Evolutionary conservation across 35 echinoderm and acorn worm species (phyloP), one percentile per base, ranked within the genome.

Genomic region (Heliocidaris tuberculata): DNA sequence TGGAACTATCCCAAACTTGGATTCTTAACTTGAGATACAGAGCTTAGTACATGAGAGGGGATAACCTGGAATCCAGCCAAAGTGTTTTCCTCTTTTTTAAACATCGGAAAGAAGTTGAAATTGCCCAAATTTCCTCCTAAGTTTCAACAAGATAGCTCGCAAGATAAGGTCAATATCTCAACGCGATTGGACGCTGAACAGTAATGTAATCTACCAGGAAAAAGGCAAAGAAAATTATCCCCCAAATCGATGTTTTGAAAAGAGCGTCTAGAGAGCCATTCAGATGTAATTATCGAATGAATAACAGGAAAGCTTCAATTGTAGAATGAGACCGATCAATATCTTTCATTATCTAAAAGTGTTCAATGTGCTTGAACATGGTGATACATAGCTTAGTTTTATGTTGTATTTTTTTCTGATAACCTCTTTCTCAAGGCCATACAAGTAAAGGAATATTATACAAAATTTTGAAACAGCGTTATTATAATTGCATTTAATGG

Each of bases 111-210:
- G 31, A 15, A 89, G 31, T 48, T 48, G 31, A 89, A 89, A 89
- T 89, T 89, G 87, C 87, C 31, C 87, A 89, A 89, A 89, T 89
- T 89, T 89, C 87, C 87, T 89, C 87, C 87, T 30, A 7, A 32
- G 87, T 89, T 89, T 89, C 31, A 17, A 32, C 87, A 48, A 89
- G 31, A 89, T 32, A 89, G 19, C 12, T 16, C 29, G 11, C 47
- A 48, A 47, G 87, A 89, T 89, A 89, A 89, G 87, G 31, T 89
- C 87, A 89, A 48, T 47, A 48, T 32, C 87, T 48, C 65, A 17
- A 78, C 65, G 21, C 65, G 65, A 78, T 78, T 47, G 87, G 32
- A 27, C 87, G 87, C 31, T 89, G 31, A 35, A 13, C 17, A 15
- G 31, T 89, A 89, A 89, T 42, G 87, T 9, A 89, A 89, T 89